Percentiles rank a stretch among this genome's conserved stretches.
phyloP scores from a whole-genome alignment of 2,113 vertebrate genomes.

The Laticauda colubrina region DNA sequence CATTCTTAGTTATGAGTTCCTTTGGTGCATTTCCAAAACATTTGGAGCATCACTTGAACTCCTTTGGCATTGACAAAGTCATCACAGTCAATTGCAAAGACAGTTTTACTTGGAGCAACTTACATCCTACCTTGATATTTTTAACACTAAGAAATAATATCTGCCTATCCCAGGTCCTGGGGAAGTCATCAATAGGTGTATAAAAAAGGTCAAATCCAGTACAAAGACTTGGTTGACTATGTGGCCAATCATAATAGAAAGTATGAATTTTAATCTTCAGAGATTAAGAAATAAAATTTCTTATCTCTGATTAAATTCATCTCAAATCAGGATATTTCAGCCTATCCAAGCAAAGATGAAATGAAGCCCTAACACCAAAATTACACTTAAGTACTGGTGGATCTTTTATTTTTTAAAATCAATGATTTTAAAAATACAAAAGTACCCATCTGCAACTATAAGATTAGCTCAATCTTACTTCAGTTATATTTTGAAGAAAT shows the following conservation, averaged over 20 bases:
- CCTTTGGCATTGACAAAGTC: background rate
- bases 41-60: no score
- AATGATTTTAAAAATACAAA: background rate
- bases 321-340: background rate
- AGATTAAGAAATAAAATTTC: background rate
- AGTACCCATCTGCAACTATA: background rate
- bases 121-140: background rate
- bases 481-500: background rate
- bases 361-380: background rate
- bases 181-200: background rate
- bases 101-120: background rate
- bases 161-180: background rate
- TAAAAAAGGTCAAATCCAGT: background rate
- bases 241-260: background rate
- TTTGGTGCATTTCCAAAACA: no score
- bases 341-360: background rate
- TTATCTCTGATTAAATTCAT: background rate
- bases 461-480: conserved; percentile 2
- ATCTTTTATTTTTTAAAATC: background rate
- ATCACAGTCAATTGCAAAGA: background rate
- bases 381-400: background rate
- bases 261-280: background rate
- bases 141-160: background rate
- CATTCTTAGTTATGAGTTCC: no score
- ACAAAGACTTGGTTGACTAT: background rate